A percentile compares a stretch with the other conserved stretches of the same genome.
Evolutionary conservation across 2,888 invertebrate species (phyloP).

Genomic region (Pocota personata): DNA sequence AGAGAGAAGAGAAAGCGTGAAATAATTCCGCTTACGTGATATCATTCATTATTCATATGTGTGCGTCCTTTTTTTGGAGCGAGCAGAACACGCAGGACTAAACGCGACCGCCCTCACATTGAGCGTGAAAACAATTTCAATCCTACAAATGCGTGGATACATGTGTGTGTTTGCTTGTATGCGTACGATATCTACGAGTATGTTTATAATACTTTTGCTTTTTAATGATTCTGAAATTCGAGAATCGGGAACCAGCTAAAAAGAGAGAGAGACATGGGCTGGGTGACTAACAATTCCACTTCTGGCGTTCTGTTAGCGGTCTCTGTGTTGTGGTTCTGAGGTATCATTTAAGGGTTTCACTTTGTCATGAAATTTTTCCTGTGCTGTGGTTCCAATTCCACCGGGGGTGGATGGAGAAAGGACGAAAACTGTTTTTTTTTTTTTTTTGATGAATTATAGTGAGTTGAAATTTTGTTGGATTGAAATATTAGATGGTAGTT

Average conservation of each 20-base stretch:
- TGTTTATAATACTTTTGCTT: conserved; percentile 11
- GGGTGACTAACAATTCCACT: conserved; percentile 27
- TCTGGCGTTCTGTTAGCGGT: conserved; percentile 21
- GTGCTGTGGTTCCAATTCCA: neutral
- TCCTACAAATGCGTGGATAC: neutral
- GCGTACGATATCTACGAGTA: no score
- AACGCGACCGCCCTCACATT: conserved; percentile 20
- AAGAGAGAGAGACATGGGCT: neutral
- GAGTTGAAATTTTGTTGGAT: conserved; percentile 59
- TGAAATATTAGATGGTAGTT: conserved; percentile 63
- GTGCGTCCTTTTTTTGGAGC: conserved; percentile 11
- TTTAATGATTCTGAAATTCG: conserved; percentile 33
- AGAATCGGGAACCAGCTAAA: neutral
- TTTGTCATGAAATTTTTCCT: conserved; percentile 42
- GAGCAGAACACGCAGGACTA: neutral
- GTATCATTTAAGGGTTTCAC: conserved; percentile 59
- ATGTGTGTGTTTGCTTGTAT: neutral
- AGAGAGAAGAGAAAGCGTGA: conserved; percentile 35
- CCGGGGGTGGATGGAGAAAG: neutral
- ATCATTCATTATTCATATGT: conserved; percentile 67
- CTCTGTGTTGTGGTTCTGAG: conserved; percentile 57
- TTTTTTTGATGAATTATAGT: conserved; percentile 58
- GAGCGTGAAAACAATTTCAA: conserved; percentile 50
- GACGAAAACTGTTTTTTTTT: neutral
- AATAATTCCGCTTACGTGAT: conserved; percentile 64